Percentiles rank a stretch among this genome's conserved stretches.
phyloP scores from a whole-genome alignment of 2,888 invertebrate species.

The Linnaemya vulpina region DNA sequence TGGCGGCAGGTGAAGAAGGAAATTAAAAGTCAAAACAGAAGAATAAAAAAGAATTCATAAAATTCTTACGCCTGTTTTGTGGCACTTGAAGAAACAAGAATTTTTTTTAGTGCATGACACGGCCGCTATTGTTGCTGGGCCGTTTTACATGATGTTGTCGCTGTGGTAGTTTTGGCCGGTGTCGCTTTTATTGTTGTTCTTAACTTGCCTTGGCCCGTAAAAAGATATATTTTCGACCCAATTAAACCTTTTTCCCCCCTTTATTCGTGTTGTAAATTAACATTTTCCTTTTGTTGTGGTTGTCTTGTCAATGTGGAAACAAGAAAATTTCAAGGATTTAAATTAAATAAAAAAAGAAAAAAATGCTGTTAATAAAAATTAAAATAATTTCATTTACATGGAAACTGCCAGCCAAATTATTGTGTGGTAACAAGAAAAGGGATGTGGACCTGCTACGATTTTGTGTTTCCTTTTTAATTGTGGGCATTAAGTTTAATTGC shows the following conservation, averaged over 20 bases:
- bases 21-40: background rate
- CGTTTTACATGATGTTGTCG: slow-evolving; percentile 3
- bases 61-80: slow-evolving; percentile 2
- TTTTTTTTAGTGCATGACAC: slow-evolving; percentile 21
- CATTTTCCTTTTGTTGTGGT: slow-evolving; percentile 12
- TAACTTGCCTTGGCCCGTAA: slow-evolving; percentile 14
- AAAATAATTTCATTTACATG: slow-evolving; percentile 46
- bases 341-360: too few species aligned
- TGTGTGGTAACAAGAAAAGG: background rate
- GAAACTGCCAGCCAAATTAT: slow-evolving; percentile 15
- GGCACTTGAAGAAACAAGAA: background rate
- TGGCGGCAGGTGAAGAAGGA: background rate
- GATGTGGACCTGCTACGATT: background rate
- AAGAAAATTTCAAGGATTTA: background rate
- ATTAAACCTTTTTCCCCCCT: slow-evolving; percentile 46
- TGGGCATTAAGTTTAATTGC: slow-evolving; percentile 23
- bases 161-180: background rate
- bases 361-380: slow-evolving; percentile 45
- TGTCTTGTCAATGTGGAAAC: background rate
- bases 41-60: background rate
- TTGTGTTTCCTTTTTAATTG: background rate
- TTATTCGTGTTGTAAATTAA: slow-evolving; percentile 45
- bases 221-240: slow-evolving; percentile 51
- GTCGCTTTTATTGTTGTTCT: slow-evolving; percentile 16
- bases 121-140: background rate